These are phyloP conservation scores for Myopa testacea DNA, from an alignment of 2,888 invertebrate genomes.

Conservation along the genomic window DNA sequence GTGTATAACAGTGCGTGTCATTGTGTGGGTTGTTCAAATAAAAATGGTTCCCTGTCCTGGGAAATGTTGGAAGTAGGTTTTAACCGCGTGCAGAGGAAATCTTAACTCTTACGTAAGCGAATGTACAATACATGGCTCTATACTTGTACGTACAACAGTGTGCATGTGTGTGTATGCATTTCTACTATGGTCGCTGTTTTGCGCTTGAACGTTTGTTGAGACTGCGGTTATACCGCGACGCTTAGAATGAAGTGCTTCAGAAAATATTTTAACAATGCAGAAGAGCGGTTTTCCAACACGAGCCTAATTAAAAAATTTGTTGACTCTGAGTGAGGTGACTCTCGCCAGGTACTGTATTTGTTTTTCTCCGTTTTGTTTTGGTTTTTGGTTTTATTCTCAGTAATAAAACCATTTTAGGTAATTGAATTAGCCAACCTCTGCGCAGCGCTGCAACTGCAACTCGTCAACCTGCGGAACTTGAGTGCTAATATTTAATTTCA, in stretches of 20 bases:
- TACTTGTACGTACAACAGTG: not conserved
- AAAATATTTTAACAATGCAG: not conserved
- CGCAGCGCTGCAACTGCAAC: too few relatives aligned
- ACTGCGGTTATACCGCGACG: not conserved
- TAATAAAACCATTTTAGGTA: too few relatives aligned
- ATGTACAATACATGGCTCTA: not conserved
- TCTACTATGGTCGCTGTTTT: too few relatives aligned
- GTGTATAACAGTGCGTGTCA: too few relatives aligned
- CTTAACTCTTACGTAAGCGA: too few relatives aligned
- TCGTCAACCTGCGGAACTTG: too few relatives aligned
- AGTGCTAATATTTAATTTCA: too few relatives aligned
- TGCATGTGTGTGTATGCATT: not conserved
- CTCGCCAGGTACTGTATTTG: not conserved
- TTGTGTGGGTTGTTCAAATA: not conserved
- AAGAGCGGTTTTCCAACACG: not conserved
- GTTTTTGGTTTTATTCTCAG: not conserved
- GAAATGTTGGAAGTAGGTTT: too few relatives aligned
- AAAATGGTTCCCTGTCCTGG: not conserved
- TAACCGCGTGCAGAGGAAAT: too few relatives aligned
- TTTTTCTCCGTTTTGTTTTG: not conserved
- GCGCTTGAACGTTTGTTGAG: not conserved
- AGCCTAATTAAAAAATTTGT: constrained; percentile 14
- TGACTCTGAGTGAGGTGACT: not conserved
- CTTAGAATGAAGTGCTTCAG: not conserved
- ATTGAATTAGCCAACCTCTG: too few relatives aligned